Evolutionary conservation across 1,140 invertebrate species (phyloP), one percentile per base, ranked within the genome.

Genomic region (Anastatus disparis): DNA sequence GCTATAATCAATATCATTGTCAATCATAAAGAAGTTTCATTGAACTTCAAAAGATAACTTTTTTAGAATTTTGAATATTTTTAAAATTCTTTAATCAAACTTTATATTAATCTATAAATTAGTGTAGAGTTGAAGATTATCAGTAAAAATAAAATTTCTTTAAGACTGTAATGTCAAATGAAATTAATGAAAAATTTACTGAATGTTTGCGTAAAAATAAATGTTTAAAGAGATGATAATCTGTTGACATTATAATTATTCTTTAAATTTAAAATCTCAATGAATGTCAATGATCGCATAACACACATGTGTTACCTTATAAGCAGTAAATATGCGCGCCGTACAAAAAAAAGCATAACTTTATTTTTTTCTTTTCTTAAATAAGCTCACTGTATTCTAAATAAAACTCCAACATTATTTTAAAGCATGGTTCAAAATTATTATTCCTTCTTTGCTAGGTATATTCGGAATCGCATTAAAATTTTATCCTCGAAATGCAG

Each of bases 341-440:
- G 29, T 35, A 55, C 35, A 55, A n/a, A n/a, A n/a, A n/a, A n/a
- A n/a, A 55, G 53, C 27, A 17, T n/a, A 35, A 55, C 50, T 55
- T 55, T 55, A 55, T 55, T n/a, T n/a, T 31, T 17, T 40, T 31
- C 15, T 9, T 17, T 22, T 10, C 1, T n/a, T 12, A 15, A 59
- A 42, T 59, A 59, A 59, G 38, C 38, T 22, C 38, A 42, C 20
- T 35, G 26, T 55, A 55, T 55, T 55, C 53, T 55, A 55, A 35
- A 55, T 35, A 55, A 55, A 55, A 29, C 53, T 55, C 7, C 8
- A 12, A 0, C 53, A 55, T 55, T 55, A 55, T 55, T 55, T 55
- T 20, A 17, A 10, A 29, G n/a, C 1, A 17, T 17, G 29, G 29
- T 55, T n/a, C 29, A 55, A 55, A 55, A 55, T 55, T 55, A n/a